Conservation (phyloP, 2,797 vertebrate species). For the Argya squamiceps region DNA sequence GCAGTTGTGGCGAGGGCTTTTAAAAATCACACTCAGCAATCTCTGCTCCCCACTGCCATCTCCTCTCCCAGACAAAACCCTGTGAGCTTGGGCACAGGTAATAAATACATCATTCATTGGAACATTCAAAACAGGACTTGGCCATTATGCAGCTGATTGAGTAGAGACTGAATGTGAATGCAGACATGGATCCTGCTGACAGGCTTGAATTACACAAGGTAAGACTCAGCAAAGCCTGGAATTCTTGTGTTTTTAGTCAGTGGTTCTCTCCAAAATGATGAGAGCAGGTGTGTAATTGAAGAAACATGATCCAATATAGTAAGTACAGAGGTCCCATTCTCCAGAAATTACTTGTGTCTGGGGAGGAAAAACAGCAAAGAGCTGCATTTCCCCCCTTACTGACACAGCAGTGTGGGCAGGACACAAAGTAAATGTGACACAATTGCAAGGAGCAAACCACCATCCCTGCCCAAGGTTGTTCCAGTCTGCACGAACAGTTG, state of each 20-base stretch:
- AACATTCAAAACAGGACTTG: background rate
- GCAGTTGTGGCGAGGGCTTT: background rate
- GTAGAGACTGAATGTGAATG: background rate
- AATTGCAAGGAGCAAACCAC: background rate
- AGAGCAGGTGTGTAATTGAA: background rate
- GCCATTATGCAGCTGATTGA: background rate
- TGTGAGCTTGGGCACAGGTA: background rate
- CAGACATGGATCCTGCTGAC: background rate
- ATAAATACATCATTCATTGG: background rate
- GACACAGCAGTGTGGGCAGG: fast-evolving
- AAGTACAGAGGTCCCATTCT: background rate
- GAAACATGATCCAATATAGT: too few species aligned
- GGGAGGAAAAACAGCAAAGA: background rate
- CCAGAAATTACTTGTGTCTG: background rate
- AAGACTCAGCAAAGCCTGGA: background rate
- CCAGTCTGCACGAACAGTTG: fast-evolving
- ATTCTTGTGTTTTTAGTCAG: background rate
- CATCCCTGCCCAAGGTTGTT: fast-evolving
- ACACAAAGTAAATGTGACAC: background rate
- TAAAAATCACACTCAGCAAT: background rate
- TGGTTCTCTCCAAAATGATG: background rate
- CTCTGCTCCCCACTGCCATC: background rate
- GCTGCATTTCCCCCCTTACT: background rate
- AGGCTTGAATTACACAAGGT: background rate
- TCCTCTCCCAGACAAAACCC: background rate